A percentile compares a stretch with the other conserved stretches of the same genome.
Conservation (phyloP, 1,140 invertebrate species). For the Hycleus phaleratus region DNA sequence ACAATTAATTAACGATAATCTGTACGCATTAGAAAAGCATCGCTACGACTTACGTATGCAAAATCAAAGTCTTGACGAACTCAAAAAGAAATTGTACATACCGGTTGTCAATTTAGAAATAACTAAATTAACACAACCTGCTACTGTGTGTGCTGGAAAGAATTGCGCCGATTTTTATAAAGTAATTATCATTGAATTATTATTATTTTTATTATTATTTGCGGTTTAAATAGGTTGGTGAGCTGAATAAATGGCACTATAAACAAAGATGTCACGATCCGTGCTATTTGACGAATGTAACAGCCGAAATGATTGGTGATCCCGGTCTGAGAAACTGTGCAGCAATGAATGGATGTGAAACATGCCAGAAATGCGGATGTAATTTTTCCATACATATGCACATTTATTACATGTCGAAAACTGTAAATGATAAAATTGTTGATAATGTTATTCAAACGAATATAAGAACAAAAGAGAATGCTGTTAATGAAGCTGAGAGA, state of each 20-base stretch:
- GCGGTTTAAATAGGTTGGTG: slow-evolving; percentile 21
- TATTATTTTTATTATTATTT: not conserved
- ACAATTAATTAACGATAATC: slow-evolving; percentile 32
- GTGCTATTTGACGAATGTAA: slow-evolving; percentile 25
- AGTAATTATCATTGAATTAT: slow-evolving; percentile 15
- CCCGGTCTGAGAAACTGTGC: slow-evolving; percentile 21
- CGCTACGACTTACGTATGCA: slow-evolving; percentile 14
- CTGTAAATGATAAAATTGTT: slow-evolving; percentile 7
- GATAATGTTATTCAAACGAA: slow-evolving; percentile 13
- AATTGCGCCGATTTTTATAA: slow-evolving; percentile 26
- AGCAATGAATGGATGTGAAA: slow-evolving; percentile 19
- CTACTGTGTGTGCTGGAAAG: slow-evolving; percentile 32
- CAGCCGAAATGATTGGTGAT: slow-evolving; percentile 24
- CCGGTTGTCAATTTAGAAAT: slow-evolving; percentile 30
- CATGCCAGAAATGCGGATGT: slow-evolving; percentile 23
- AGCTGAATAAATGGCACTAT: slow-evolving; percentile 31
- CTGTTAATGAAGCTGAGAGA: slow-evolving; percentile 6
- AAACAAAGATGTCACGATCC: slow-evolving; percentile 32
- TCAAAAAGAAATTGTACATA: slow-evolving; percentile 30
- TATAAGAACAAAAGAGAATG: slow-evolving; percentile 13
- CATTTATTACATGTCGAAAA: slow-evolving; percentile 23
- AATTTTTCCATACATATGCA: slow-evolving; percentile 24
- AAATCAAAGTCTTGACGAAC: slow-evolving; percentile 23
- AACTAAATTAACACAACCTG: slow-evolving; percentile 29
- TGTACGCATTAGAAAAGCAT: slow-evolving; percentile 24